phyloP scores from a whole-genome alignment of 2,888 invertebrate species.

The Hypolimnas misippus region DNA sequence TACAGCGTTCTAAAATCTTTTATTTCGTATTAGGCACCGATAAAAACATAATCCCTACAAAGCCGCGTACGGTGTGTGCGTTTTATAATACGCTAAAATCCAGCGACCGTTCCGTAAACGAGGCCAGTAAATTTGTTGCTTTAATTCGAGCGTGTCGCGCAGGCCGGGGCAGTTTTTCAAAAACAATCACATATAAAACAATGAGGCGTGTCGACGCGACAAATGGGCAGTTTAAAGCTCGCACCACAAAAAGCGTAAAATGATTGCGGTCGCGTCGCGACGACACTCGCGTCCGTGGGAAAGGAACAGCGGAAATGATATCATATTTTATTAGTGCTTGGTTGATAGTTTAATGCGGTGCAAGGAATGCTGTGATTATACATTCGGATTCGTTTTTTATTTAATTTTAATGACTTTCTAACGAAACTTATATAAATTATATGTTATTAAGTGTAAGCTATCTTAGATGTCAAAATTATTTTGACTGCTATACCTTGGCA shows the following conservation, averaged over 20 bases:
- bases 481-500: too few relatives aligned
- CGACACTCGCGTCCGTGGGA: conserved; percentile 6
- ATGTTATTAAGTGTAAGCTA: too few relatives aligned
- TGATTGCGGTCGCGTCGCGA: conserved; percentile 34
- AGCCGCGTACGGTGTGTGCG: conserved; percentile 34
- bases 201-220: conserved; percentile 63
- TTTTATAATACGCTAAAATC: conserved; percentile 33
- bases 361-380: neutral
- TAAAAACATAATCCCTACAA: conserved; percentile 34
- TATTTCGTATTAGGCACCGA: conserved; percentile 25
- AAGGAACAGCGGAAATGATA: neutral
- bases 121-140: conserved; percentile 61
- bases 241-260: conserved; percentile 38
- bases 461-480: too few relatives aligned
- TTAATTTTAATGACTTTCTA: too few relatives aligned
- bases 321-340: neutral
- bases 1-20: conserved; percentile 14
- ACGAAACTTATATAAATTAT: too few relatives aligned
- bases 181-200: conserved; percentile 71
- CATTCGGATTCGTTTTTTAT: neutral
- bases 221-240: conserved; percentile 47
- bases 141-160: conserved; percentile 57
- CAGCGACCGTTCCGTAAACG: conserved; percentile 51
- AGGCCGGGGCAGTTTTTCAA: conserved; percentile 63
- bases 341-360: neutral